Evolutionary conservation across 1,140 invertebrate species (phyloP).

Genomic region (Eufriesea mexicana): DNA sequence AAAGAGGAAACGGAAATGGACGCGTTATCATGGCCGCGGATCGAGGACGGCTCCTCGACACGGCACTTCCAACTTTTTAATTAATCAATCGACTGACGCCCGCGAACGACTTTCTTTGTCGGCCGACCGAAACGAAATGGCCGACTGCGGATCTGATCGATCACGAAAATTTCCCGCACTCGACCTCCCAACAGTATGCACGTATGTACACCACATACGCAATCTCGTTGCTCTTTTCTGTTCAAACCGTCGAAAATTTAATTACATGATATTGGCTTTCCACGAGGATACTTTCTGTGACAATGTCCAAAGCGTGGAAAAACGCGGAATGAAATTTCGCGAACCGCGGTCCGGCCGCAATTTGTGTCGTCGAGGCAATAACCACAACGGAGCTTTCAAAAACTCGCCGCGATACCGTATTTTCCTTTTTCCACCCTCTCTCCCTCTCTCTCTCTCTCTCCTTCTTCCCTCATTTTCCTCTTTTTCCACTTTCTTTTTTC

Average conservation of each 20-base stretch:
- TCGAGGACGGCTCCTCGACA: conserved; percentile 39
- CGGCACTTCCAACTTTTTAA: conserved; percentile 64
- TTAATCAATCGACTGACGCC: conserved; percentile 61
- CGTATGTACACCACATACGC: neutral
- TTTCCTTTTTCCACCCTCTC: neutral
- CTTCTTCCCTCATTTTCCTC: too few relatives aligned
- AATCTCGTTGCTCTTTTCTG: conserved; percentile 39
- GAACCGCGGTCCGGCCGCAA: conserved; percentile 4
- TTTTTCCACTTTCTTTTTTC: too few relatives aligned
- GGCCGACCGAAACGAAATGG: conserved; percentile 50
- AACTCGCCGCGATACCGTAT: neutral
- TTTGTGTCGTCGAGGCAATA: conserved; percentile 16
- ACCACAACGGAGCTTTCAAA: conserved; percentile 2
- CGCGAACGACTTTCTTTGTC: conserved; percentile 20
- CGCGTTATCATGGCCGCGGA: conserved; percentile 16
- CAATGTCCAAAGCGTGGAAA: conserved; percentile 9
- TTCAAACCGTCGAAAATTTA: conserved; percentile 36
- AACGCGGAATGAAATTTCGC: conserved; percentile 29
- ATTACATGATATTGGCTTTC: conserved; percentile 48
- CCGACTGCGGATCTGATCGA: conserved; percentile 53
- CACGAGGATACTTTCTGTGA: conserved; percentile 24
- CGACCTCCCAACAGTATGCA: neutral
- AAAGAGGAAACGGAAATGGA: neutral
- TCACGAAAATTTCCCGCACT: conserved; percentile 48
- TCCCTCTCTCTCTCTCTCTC: too few relatives aligned